Conservation (phyloP, 1,140 invertebrate genomes). For the Trichoplusia ni region DNA sequence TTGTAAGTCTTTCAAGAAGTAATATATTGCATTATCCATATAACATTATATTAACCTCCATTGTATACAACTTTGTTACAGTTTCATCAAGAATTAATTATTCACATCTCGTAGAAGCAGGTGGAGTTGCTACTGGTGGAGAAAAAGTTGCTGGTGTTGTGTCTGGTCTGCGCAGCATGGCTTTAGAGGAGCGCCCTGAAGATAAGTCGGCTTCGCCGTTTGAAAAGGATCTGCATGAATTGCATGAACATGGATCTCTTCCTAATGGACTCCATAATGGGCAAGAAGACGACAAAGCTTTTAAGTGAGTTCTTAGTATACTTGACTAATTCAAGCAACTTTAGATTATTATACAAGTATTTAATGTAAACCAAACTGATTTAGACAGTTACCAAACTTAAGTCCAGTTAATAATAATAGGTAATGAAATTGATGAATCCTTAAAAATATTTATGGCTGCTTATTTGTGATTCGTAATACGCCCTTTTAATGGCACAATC, state of each 20-base stretch:
- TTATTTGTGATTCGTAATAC: too few species aligned
- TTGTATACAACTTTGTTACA: slow-evolving; percentile 19
- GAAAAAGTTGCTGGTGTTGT: slow-evolving; percentile 71
- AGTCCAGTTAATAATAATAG: too few species aligned
- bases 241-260: slow-evolving; percentile 70
- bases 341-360: neutral
- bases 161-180: slow-evolving; percentile 70
- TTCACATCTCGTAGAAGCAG: slow-evolving; percentile 45
- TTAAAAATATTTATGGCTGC: too few species aligned
- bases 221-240: slow-evolving; percentile 73
- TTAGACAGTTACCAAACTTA: too few species aligned
- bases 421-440: too few species aligned
- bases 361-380: too few species aligned
- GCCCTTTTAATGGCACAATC: too few species aligned
- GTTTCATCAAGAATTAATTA: slow-evolving; percentile 21
- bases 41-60: neutral
- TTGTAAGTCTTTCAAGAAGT: too few species aligned
- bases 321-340: neutral
- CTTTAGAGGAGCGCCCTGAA: slow-evolving; percentile 69
- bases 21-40: too few species aligned
- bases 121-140: slow-evolving; percentile 63
- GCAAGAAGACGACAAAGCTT: slow-evolving; percentile 93
- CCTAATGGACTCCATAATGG: slow-evolving; percentile 90
- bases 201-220: slow-evolving; percentile 74
- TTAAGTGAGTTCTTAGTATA: slow-evolving; percentile 88